phyloP scores from a whole-genome alignment of 2,888 invertebrate species.

The Nomada hirtipes region DNA sequence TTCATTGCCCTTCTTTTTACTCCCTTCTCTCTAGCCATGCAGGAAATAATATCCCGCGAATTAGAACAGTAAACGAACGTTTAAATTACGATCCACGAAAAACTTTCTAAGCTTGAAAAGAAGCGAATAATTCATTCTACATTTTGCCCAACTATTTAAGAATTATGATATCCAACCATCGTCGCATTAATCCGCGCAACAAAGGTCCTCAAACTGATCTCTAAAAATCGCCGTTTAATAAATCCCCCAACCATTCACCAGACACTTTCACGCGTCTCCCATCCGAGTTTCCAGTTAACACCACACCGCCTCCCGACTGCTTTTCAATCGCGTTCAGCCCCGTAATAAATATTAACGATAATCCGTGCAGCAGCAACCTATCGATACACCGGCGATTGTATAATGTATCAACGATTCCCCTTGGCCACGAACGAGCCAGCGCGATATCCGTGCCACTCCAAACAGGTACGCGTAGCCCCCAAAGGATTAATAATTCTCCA shows the following conservation, averaged over 20 bases:
- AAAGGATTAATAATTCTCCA: conserved; percentile 32
- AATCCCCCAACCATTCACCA: background rate
- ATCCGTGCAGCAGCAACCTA: background rate
- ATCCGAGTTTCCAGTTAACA: conserved; percentile 6
- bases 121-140: no score
- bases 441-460: background rate
- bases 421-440: background rate
- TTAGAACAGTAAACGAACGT: no score
- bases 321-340: conserved; percentile 6
- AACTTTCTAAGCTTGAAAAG: no score
- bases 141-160: no score
- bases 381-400: background rate
- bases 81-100: no score
- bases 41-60: no score
- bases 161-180: no score
- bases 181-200: background rate
- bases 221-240: background rate
- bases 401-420: background rate
- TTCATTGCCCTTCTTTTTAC: background rate
- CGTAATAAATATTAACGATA: conserved; percentile 17
- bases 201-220: background rate
- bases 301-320: background rate
- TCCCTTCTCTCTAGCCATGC: background rate
- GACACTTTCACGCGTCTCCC: background rate
- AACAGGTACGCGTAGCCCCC: conserved; percentile 1